Base-by-base conservation (phyloP, 2,888 invertebrate genomes). In the Limnephilus marmoratus region DNA sequence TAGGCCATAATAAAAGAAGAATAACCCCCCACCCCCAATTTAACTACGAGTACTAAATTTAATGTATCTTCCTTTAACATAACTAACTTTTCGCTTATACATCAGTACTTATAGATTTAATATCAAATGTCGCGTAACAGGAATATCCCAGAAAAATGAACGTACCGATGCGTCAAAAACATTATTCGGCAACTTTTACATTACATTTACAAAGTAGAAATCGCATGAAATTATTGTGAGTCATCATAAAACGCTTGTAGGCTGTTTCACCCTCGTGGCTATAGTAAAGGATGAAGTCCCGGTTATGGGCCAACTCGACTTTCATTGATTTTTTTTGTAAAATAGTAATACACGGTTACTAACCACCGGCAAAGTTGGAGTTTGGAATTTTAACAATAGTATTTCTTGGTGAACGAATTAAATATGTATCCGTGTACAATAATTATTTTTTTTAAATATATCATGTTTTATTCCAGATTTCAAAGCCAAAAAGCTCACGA, bases 161-260 rank as follows among this genome's bases (percentile, higher is more conserved):
- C 24, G 0, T 68, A 24, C 68, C 68, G n/a, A 68, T n/a, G 68
- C 68, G 68, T 68, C 68, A 68, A 68, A 68, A 68, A 68, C 9
- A n/a, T 68, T 68, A 68, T 68, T 68, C 24, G n/a, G 68, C 68
- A 68, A 68, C 24, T 24, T 68, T 24, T 68, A 24, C 68, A 24
- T 68, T 68, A n/a, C 68, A n/a, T 68, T 68, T 68, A 68, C 68
- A 68, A 24, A 68, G n/a, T 24, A 68, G 68, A 68, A 68, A 68
- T 68, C 24, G 68, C 24, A 68, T 68, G 68, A 68, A 68, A 68
- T 68, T n/a, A 68, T n/a, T n/a, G 85, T 85, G 85, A 85, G 24
- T 85, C 85, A 85, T 34, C 34, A 37, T 85, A 24, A 37, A 85
- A 85, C 9, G 85, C 11, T 85, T 41, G 85, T 85, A 85, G 34